Base-by-base conservation (phyloP, 2,888 invertebrate genomes). In the Drosophila greeni region DNA sequence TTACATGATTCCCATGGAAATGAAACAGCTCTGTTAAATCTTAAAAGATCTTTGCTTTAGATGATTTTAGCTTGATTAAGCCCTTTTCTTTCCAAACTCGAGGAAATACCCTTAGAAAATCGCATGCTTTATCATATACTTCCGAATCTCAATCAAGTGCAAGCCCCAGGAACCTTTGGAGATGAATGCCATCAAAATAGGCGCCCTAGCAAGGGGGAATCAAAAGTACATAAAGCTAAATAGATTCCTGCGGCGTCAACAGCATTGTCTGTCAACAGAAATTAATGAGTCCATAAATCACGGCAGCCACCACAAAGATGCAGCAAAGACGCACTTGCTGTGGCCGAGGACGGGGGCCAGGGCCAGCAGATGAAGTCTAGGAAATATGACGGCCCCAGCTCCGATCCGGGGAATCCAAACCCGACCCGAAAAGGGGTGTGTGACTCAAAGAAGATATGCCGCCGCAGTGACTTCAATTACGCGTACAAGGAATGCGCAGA, bases 201-300 rank as follows among this genome's bases (percentile, higher is more conserved):
- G 53, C 40, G 34, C 54, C 65, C 53, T 54, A 4, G 45, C 39
- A 26, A 53, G 48, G 66, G 81, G 52, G 65, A 73, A 83, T 83
- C 75, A 75, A 72, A 74, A 72, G 72, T 69, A 76, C 84, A 80
- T 77, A 80, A 84, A 84, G 82, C 77, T 76, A 80, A 84, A 84
- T 85, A 77, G 76, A 81, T 77, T 82, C 73, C 74, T 75, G 77
- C 74, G 76, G 81, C 85, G 86, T 81, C 84, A 85, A 86, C 86
- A 86, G 76, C 84, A 80, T 84, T 82, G 86, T 85, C 85, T 86
- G 87, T 86, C 86, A 87, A 86, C 86, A 85, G 81, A 87, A 87
- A 86, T 86, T 86, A 86, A 86, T 86, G 86, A 80, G 84, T 85
- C 73, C 86, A 87, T 86, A 87, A 86, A 87, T 86, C 87, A 86